These are phyloP conservation scores for Drosophila infuscata DNA, from an alignment of 2,888 invertebrate genomes.

Conservation along the genomic window DNA sequence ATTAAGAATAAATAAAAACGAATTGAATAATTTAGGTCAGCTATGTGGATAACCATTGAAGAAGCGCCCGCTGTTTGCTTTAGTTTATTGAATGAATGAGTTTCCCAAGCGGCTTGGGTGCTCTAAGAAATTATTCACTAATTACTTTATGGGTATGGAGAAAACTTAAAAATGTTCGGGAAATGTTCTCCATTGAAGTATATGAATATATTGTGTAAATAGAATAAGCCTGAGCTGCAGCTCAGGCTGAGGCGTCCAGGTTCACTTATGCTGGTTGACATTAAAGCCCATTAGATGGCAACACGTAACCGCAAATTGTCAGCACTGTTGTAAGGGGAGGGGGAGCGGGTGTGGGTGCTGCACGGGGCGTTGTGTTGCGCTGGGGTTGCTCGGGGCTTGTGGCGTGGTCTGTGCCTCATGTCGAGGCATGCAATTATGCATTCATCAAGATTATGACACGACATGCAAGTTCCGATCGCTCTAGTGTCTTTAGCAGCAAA, in stretches of 20 bases:
- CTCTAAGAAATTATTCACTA: slow-evolving; percentile 52
- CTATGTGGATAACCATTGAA: slow-evolving; percentile 48
- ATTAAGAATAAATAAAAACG: slow-evolving; percentile 84
- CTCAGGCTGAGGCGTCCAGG: neutral
- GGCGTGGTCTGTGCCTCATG: slow-evolving; percentile 37
- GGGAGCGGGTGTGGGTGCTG: neutral
- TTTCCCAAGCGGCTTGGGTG: slow-evolving; percentile 40
- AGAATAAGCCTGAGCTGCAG: slow-evolving; percentile 19
- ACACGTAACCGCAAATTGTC: slow-evolving; percentile 51
- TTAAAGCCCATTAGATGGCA: slow-evolving; percentile 52
- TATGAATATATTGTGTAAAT: slow-evolving; percentile 77
- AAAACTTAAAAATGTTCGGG: slow-evolving; percentile 14
- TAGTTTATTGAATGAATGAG: slow-evolving; percentile 24
- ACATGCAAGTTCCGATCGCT: slow-evolving; percentile 79
- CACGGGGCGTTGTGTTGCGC: slow-evolving; percentile 7
- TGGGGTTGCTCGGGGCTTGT: slow-evolving; percentile 1
- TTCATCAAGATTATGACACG: slow-evolving; percentile 84
- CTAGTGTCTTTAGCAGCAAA: slow-evolving; percentile 72
- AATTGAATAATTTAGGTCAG: slow-evolving; percentile 84
- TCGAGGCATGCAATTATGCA: slow-evolving; percentile 82
- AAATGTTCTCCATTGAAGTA: slow-evolving; percentile 61
- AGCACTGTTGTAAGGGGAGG: neutral
- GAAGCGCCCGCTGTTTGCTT: slow-evolving; percentile 36
- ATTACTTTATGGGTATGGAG: slow-evolving; percentile 53
- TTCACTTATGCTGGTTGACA: slow-evolving; percentile 82